These are phyloP conservation scores for Sander vitreus DNA, from an alignment of 2,113 vertebrate species.

Conservation along the genomic window DNA sequence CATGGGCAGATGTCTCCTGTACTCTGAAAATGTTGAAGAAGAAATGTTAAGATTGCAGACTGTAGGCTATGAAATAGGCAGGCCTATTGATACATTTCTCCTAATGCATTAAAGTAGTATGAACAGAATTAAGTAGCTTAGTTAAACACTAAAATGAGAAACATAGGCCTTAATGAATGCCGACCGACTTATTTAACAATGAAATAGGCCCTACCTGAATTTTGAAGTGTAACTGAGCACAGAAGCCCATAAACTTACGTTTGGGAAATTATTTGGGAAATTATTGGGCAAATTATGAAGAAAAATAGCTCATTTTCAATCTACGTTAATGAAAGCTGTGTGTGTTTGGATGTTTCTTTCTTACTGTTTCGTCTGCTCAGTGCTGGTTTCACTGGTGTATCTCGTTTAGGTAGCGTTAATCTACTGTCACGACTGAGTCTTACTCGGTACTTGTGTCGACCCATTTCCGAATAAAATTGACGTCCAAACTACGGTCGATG, in stretches of 20 bases:
- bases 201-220: no score
- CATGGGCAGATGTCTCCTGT: neutral
- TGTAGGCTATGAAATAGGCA: no score
- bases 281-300: neutral
- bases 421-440: neutral
- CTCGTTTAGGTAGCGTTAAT: conserved; percentile 3
- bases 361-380: conserved; percentile 45
- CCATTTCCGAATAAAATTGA: conserved; percentile 37
- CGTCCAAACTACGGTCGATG: neutral
- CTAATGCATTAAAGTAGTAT: neutral
- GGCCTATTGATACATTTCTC: neutral
- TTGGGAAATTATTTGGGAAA: no score
- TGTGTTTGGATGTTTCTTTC: conserved; percentile 6
- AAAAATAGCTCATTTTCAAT: neutral
- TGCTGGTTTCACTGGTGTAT: conserved; percentile 51
- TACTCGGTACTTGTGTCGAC: neutral
- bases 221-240: no score
- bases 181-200: no score
- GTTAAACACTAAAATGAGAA: no score
- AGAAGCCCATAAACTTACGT: no score
- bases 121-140: neutral
- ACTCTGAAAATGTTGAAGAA: conserved; percentile 27
- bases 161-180: no score
- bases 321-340: neutral
- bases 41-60: neutral